These are phyloP conservation scores for Hippocampus guttulatus DNA, from an alignment of 2,113 vertebrate genomes.

Conservation along the genomic window DNA sequence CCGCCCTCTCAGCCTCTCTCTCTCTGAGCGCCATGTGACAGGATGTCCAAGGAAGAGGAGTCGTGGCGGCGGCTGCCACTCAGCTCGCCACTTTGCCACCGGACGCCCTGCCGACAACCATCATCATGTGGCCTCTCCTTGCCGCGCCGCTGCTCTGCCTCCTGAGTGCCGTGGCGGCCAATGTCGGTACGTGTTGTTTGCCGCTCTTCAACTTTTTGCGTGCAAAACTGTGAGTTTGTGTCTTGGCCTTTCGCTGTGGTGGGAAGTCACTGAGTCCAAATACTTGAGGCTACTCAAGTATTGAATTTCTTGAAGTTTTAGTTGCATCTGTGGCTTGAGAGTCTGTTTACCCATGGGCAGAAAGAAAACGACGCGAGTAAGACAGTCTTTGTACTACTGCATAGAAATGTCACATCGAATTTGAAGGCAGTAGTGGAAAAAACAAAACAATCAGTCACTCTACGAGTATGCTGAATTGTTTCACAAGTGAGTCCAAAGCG, in stretches of 20 bases:
- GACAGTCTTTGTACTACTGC: too few relatives aligned
- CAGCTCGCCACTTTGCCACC: background rate
- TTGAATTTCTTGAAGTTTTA: background rate
- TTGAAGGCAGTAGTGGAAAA: too few relatives aligned
- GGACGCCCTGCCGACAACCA: background rate
- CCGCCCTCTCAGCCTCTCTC: background rate
- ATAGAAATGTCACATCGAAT: too few relatives aligned
- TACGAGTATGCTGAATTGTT: too few relatives aligned
- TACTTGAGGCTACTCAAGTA: background rate
- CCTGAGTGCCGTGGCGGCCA: constrained; percentile 46
- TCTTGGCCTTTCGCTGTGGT: too few relatives aligned
- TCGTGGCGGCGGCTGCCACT: background rate
- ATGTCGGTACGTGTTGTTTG: constrained; percentile 47
- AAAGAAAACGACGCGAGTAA: too few relatives aligned
- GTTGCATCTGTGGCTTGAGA: too few relatives aligned
- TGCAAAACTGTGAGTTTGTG: background rate
- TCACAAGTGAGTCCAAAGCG: too few relatives aligned
- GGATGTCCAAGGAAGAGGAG: constrained; percentile 41
- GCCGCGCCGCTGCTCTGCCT: constrained; percentile 46
- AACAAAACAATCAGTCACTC: too few relatives aligned
- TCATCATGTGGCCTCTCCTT: background rate
- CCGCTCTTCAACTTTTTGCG: background rate
- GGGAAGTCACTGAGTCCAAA: background rate
- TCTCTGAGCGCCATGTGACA: constrained; percentile 54
- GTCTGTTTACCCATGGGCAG: too few relatives aligned